phyloP scores from a whole-genome alignment of 1,140 invertebrate genomes.

The Drosophila sturtevanti region DNA sequence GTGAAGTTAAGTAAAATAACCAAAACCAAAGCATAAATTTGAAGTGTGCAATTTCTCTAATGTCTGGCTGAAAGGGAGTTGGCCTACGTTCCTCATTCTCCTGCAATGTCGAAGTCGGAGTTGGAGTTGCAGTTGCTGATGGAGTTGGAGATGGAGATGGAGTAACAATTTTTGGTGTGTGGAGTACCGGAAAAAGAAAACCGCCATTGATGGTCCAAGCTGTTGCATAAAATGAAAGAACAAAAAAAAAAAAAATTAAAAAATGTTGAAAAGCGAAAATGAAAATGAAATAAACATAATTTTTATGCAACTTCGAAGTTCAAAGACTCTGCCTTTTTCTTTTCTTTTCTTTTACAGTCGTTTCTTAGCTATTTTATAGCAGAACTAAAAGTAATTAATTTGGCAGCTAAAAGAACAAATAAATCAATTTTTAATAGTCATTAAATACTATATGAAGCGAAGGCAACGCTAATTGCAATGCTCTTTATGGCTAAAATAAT shows the following conservation, averaged over 20 bases:
- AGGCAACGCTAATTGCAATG: no score
- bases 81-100: no score
- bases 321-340: constrained; percentile 9
- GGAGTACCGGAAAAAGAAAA: constrained; percentile 4
- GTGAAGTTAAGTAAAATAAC: constrained; percentile 15
- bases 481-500: no score
- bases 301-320: constrained; percentile 9
- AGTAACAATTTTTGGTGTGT: neutral
- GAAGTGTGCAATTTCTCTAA: constrained; percentile 53
- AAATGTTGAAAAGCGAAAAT: neutral
- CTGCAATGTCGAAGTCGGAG: neutral
- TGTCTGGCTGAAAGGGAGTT: constrained; percentile 3
- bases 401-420: neutral
- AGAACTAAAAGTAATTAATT: neutral
- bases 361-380: neutral
- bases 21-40: constrained; percentile 37
- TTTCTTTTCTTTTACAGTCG: neutral
- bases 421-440: neutral
- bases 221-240: neutral
- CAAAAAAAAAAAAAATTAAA: neutral
- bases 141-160: neutral
- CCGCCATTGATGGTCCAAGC: constrained; percentile 4
- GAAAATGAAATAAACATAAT: constrained; percentile 1
- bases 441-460: neutral
- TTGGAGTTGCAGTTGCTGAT: neutral